These are phyloP conservation scores for Tetropium fuscum DNA, from an alignment of 2,888 invertebrate genomes.

Conservation along the genomic window DNA sequence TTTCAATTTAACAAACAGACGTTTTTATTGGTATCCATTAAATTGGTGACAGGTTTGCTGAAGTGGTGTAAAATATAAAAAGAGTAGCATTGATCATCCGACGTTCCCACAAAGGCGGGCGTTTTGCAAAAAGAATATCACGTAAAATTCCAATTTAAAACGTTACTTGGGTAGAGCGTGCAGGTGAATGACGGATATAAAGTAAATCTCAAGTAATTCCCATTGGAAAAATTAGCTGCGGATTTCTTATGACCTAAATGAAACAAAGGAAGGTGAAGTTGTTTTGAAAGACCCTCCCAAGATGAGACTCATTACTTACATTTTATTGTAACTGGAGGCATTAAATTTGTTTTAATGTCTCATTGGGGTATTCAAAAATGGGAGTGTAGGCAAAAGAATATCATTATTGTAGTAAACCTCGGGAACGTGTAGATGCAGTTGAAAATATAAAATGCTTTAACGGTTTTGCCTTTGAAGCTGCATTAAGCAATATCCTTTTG, in stretches of 20 bases:
- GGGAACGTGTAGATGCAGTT: no score
- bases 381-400: no score
- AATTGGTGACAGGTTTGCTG: not conserved
- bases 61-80: not conserved
- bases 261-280: slow-evolving; percentile 20
- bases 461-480: no score
- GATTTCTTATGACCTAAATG: slow-evolving; percentile 32
- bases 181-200: slow-evolving; percentile 30
- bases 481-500: no score
- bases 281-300: not conserved
- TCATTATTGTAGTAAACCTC: no score
- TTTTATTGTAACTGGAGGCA: not conserved
- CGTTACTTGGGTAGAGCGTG: slow-evolving; percentile 19
- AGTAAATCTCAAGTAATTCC: slow-evolving; percentile 33
- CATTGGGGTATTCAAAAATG: no score
- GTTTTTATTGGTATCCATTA: not conserved
- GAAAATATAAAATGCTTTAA: no score
- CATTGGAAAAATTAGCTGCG: slow-evolving; percentile 34
- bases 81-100: not conserved
- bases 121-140: slow-evolving; percentile 24
- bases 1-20: not conserved
- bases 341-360: slow-evolving; percentile 10
- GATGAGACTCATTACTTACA: slow-evolving; percentile 6
- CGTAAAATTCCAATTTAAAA: slow-evolving; percentile 36
- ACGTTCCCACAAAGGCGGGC: not conserved